Conservation (phyloP, 2,113 vertebrate species). For the Galbula dea region DNA sequence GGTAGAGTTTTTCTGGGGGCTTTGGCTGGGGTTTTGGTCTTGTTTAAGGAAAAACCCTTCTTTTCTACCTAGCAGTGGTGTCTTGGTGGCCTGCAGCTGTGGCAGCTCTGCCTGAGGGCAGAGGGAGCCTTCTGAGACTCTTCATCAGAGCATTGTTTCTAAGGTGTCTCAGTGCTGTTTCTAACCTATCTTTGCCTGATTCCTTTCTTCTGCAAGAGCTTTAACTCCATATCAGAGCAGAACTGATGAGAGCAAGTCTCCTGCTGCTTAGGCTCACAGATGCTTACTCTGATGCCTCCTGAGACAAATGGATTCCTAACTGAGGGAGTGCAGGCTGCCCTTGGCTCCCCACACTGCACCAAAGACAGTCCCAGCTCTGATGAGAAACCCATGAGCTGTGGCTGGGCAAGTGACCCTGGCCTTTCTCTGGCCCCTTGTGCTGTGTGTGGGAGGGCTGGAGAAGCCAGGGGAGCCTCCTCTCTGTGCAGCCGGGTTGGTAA, state of each 20-base stretch:
- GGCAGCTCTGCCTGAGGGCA: not conserved
- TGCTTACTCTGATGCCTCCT: not conserved
- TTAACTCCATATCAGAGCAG: not conserved
- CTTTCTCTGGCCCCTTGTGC: not conserved
- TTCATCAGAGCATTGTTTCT: accelerated
- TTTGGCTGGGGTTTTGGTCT: accelerated
- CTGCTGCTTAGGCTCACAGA: not conserved
- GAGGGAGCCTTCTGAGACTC: not conserved
- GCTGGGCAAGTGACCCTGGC: not conserved
- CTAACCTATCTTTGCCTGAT: not conserved
- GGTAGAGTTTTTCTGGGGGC: not conserved
- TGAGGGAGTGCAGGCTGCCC: not conserved
- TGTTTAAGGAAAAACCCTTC: not conserved
- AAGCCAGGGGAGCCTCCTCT: not conserved
- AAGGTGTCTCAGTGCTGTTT: not conserved
- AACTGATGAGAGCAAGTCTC: not conserved
- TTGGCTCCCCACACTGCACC: not conserved
- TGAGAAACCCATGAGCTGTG: accelerated
- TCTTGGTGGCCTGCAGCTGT: not conserved
- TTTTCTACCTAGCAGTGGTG: not conserved
- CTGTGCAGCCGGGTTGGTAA: not conserved
- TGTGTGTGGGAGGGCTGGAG: not conserved
- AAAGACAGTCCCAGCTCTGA: accelerated
- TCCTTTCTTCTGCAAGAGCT: not conserved
- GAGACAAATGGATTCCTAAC: not conserved